Evolutionary conservation across 2,113 vertebrate species (phyloP).

Genomic region (Syngnathus typhle): DNA sequence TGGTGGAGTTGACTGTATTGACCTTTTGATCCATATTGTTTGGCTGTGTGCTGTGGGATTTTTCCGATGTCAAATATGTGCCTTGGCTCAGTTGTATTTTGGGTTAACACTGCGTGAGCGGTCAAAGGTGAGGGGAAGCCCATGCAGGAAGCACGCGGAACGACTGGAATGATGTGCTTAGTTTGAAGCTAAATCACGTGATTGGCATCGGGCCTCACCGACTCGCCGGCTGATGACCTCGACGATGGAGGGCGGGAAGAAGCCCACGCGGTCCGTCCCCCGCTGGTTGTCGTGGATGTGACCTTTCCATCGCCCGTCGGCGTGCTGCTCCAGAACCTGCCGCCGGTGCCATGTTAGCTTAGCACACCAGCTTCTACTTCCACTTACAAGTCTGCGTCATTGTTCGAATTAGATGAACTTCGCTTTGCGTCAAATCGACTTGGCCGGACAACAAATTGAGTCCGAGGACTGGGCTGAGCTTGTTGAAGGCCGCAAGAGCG

Average conservation of each 20-base stretch:
- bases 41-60: background rate
- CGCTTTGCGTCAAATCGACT: no score
- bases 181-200: background rate
- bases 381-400: no score
- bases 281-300: conserved; percentile 86
- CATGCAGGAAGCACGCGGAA: conserved; percentile 24
- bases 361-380: background rate
- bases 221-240: conserved; percentile 89
- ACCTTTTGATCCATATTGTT: background rate
- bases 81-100: background rate
- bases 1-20: background rate
- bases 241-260: conserved; percentile 88
- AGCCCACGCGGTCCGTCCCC: conserved; percentile 85
- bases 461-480: no score
- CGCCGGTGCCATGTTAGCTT: background rate
- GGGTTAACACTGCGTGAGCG: conserved; percentile 3
- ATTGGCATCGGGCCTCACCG: conserved; percentile 55
- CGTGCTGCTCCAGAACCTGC: conserved; percentile 90
- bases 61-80: background rate
- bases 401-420: background rate
- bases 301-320: conserved; percentile 92
- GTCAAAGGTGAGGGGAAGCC: conserved; percentile 35
- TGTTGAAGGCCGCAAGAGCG: background rate
- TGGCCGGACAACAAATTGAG: no score
- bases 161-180: conserved; percentile 36